These are phyloP conservation scores for Halocynthia roretzi DNA, from an alignment of 23 tunicate genomes.

Conservation along the genomic window DNA sequence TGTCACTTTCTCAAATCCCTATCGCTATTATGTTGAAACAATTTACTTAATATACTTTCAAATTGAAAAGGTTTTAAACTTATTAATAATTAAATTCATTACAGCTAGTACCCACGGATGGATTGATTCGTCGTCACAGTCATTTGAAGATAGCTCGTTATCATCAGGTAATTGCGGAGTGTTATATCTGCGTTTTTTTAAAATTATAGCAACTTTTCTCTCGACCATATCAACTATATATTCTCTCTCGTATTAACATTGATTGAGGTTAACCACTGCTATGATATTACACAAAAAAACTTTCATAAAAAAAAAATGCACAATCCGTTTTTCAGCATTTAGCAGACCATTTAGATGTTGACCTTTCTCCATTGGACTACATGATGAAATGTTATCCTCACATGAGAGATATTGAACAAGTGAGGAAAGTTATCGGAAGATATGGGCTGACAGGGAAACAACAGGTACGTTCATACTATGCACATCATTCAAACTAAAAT, in stretches of 20 bases:
- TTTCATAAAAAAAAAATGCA: too few species aligned
- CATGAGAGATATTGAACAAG: constrained; percentile 59
- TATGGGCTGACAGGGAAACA: constrained; percentile 93
- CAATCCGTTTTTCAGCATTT: constrained; percentile 45
- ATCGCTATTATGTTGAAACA: too few species aligned
- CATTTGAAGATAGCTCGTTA: constrained; percentile 91
- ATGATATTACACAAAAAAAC: not conserved
- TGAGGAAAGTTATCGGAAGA: constrained; percentile 72
- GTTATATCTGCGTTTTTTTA: not conserved
- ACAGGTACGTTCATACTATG: constrained; percentile 35
- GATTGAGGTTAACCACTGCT: not conserved
- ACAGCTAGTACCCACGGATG: constrained; percentile 78
- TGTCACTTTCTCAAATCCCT: too few species aligned
- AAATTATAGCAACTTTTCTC: too few species aligned
- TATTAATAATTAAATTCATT: not conserved
- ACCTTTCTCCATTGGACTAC: constrained; percentile 77
- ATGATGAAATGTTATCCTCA: constrained; percentile 80
- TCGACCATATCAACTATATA: too few species aligned
- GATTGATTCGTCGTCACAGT: constrained; percentile 86
- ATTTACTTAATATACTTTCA: too few species aligned
- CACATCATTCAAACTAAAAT: not conserved
- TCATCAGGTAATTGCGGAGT: constrained; percentile 49
- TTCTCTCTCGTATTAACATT: not conserved
- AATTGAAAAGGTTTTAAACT: too few species aligned
- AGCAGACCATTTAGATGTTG: constrained; percentile 63